These are phyloP conservation scores for Rhopalosiphum padi DNA, from an alignment of 1,140 invertebrate genomes.

Conservation along the genomic window DNA sequence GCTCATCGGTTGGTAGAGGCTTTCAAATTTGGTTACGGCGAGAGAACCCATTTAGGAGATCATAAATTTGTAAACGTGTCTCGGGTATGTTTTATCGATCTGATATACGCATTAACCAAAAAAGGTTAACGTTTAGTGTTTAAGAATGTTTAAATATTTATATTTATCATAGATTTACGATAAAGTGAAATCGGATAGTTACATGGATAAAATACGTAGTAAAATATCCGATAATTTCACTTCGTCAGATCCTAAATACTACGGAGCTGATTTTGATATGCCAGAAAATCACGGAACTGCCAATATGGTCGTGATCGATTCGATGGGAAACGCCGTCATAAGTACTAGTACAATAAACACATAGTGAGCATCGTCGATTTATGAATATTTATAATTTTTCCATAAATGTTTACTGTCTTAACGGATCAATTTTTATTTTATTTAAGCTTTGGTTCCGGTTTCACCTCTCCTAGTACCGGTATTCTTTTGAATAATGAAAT, in stretches of 20 bases:
- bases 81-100: conserved; percentile 50
- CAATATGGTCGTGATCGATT: conserved; percentile 82
- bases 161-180: conserved; percentile 67
- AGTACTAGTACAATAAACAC: conserved; percentile 77
- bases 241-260: conserved; percentile 72
- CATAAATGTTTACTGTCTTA: neutral
- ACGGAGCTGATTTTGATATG: conserved; percentile 70
- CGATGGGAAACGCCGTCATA: conserved; percentile 86
- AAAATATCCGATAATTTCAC: conserved; percentile 75
- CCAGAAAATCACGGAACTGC: conserved; percentile 80
- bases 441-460: conserved; percentile 76
- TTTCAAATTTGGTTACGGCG: conserved; percentile 94
- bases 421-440: neutral
- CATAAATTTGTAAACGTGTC: conserved; percentile 65
- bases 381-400: neutral
- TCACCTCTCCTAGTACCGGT: conserved; percentile 78
- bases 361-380: neutral
- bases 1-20: conserved; percentile 87
- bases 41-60: conserved; percentile 86
- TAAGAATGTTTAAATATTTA: neutral
- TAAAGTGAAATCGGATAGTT: conserved; percentile 73
- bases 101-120: too few relatives aligned
- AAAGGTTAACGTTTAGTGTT: neutral
- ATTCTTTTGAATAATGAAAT: conserved; percentile 95
- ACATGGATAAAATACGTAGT: conserved; percentile 69